Evolutionary conservation across 2,888 invertebrate species (phyloP).

Genomic region (Norana najaformis): DNA sequence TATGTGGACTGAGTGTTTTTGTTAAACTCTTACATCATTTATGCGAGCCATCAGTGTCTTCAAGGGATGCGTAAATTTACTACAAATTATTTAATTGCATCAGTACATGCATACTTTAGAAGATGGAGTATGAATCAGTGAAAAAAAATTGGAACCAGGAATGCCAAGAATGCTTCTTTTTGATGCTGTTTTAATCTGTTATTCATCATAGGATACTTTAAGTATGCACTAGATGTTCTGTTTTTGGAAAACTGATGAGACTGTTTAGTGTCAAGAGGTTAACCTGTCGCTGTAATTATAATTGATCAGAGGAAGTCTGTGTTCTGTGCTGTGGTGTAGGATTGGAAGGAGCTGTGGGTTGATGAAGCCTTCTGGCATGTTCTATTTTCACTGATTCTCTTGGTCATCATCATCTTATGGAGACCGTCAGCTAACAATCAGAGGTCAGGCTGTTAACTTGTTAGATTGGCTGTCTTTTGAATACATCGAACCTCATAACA

Average conservation of each 20-base stretch:
- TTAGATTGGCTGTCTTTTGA: neutral
- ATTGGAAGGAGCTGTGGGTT: slow-evolving; percentile 79
- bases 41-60: no score
- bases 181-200: neutral
- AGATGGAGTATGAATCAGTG: neutral
- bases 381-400: slow-evolving; percentile 82
- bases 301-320: neutral
- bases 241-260: neutral
- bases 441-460: slow-evolving; percentile 67
- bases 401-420: slow-evolving; percentile 93
- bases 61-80: no score
- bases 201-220: neutral
- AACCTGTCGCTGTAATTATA: no score
- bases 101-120: neutral
- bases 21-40: no score
- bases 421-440: slow-evolving; percentile 94
- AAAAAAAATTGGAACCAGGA: neutral
- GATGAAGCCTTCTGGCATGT: slow-evolving; percentile 96
- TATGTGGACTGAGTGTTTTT: no score
- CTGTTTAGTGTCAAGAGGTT: neutral
- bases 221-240: neutral
- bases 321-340: slow-evolving; percentile 31
- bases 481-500: neutral
- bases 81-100: no score
- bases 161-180: neutral